Evolutionary conservation across 2,888 invertebrate species (phyloP).

Genomic region (Trisateles emortualis): DNA sequence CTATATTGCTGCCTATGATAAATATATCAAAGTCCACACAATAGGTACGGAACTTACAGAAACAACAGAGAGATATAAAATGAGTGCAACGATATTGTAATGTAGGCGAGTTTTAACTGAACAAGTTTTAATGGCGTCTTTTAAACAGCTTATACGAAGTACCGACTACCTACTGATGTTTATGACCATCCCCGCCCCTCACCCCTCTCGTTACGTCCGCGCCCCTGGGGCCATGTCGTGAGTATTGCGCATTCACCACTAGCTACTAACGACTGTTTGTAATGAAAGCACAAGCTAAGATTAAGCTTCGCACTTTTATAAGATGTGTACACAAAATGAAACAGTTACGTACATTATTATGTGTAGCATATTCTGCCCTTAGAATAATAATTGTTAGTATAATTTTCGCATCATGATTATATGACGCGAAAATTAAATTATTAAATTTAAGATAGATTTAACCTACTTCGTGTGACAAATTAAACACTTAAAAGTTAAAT

Average conservation of each 20-base stretch:
- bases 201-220: neutral
- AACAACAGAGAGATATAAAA: neutral
- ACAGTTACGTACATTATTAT: neutral
- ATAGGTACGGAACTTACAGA: too few species aligned
- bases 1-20: too few species aligned
- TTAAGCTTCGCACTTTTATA: slow-evolving; percentile 10
- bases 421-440: too few species aligned
- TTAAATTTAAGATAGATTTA: too few species aligned
- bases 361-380: neutral
- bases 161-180: slow-evolving; percentile 5
- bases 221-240: slow-evolving; percentile 7
- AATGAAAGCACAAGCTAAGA: slow-evolving; percentile 27
- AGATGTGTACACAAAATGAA: neutral
- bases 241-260: slow-evolving; percentile 10
- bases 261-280: slow-evolving; percentile 34
- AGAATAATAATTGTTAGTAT: too few species aligned
- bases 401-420: too few species aligned
- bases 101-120: slow-evolving; percentile 8
- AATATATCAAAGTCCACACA: too few species aligned
- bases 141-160: slow-evolving; percentile 13
- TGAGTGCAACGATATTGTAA: slow-evolving; percentile 6
- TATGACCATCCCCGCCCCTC: neutral
- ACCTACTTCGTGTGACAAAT: too few species aligned
- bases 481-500: too few species aligned
- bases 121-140: slow-evolving; percentile 23